Evolutionary conservation across 2,888 invertebrate species (phyloP), one percentile per base, ranked within the genome.

Genomic region (Megaustenia siamemsis): DNA sequence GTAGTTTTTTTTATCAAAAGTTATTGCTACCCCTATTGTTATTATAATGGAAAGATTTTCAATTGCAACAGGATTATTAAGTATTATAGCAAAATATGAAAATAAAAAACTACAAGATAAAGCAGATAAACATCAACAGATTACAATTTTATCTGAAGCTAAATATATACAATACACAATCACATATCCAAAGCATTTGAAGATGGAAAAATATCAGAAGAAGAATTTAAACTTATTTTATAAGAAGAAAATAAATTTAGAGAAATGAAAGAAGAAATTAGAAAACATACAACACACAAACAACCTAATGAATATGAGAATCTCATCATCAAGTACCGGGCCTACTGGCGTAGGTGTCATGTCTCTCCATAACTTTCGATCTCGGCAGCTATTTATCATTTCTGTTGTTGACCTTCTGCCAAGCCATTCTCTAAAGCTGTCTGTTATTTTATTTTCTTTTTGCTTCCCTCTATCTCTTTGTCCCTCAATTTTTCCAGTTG

Each of bases 141-240:
- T 69, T 69, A 40, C 40, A 40, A 69, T 69, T 10, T 69, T 69
- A 69, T 40, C 38, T 6, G 69, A 69, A 40, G 69, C 69, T 10
- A 66, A 66, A 68, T 49, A 18, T 49, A 73, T 49, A 73, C 73
- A 73, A 73, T 73, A 10, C 49, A 73, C 3, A 73, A 73, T 73
- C 49, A 73, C 49, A 49, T 73, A 49, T 73, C 73, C 6, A 49
- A 49, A 73, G 45, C 73, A 18, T 32, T 49, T 49, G 73, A 73
- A 73, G 73, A 49, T 49, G 73, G 49, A 49, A 73, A 0, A 49
- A 73, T 73, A 1, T 49, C 73, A 49, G 73, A 73, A 73, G 73
- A 73, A 73, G 73, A 73, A 73, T 73, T 73, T 49, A 49, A 49
- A 73, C 73, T 73, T 49, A 73, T 73, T 49, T 49, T 73, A 73